phyloP scores from a whole-genome alignment of 1,140 invertebrate species.

The Leptopilina boulardi region DNA sequence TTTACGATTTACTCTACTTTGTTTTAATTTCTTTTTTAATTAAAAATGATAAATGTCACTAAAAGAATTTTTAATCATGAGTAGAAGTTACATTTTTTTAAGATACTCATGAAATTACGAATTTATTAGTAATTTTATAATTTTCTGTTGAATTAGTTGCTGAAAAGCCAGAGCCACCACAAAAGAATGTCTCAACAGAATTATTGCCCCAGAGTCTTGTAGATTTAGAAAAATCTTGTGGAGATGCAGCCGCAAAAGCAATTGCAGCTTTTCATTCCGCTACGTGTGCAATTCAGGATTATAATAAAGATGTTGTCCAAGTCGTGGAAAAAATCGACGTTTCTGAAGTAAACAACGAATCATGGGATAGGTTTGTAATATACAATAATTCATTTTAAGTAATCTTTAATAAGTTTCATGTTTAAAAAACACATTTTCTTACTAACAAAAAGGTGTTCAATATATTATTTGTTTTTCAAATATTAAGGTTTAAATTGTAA shows the following conservation, averaged over 20 bases:
- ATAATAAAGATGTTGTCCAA: constrained; percentile 79
- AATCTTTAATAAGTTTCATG: too few species aligned
- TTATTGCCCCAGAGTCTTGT: constrained; percentile 70
- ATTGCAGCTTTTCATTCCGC: constrained; percentile 78
- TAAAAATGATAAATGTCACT: too few species aligned
- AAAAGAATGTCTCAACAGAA: constrained; percentile 52
- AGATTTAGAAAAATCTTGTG: constrained; percentile 78
- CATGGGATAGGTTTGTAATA: constrained; percentile 75
- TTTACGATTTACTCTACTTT: too few species aligned
- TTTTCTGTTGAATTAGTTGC: constrained; percentile 51
- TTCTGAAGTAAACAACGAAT: constrained; percentile 71
- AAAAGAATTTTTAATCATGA: too few species aligned
- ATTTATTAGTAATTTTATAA: not conserved
- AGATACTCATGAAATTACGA: not conserved
- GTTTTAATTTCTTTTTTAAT: too few species aligned
- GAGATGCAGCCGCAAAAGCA: constrained; percentile 75
- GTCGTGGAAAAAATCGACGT: constrained; percentile 79
- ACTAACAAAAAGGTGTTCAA: not conserved
- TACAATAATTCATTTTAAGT: not conserved
- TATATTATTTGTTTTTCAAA: not conserved
- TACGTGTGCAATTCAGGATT: constrained; percentile 76
- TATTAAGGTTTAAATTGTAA: not conserved
- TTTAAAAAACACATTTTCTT: too few species aligned
- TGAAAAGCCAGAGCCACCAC: constrained; percentile 55
- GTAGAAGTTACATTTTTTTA: too few species aligned